These are phyloP conservation scores for Megalops cyprinoides DNA, from an alignment of 2,797 vertebrate genomes.

Conservation along the genomic window DNA sequence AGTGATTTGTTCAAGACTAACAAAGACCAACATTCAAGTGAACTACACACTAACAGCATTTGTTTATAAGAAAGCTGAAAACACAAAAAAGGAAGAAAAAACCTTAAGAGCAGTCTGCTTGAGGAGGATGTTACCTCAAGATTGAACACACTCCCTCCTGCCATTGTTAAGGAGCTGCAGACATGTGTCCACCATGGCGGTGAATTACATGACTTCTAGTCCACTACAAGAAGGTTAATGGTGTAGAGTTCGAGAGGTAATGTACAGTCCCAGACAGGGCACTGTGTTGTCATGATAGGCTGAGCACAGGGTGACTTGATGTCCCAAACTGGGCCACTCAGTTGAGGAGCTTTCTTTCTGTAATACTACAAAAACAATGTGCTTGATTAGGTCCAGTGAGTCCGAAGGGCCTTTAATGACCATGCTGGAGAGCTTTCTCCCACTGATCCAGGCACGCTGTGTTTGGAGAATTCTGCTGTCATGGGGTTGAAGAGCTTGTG, in stretches of 20 bases:
- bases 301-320: neutral
- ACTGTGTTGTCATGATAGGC: neutral
- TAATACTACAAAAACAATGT: neutral
- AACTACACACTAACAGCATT: neutral
- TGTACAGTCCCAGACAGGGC: neutral
- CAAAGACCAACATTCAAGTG: conserved; percentile 4
- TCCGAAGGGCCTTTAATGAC: neutral
- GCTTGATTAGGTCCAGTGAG: conserved; percentile 9
- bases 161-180: neutral
- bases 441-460: neutral
- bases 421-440: neutral
- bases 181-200: too few species aligned
- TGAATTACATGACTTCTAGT: neutral
- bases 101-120: too few species aligned
- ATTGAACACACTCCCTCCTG: too few species aligned
- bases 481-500: neutral
- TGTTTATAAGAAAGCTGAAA: neutral
- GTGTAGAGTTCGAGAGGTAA: neutral
- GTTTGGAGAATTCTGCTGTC: neutral
- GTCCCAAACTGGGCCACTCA: neutral
- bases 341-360: neutral
- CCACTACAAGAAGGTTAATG: neutral
- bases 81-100: neutral
- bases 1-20: neutral
- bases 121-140: too few species aligned